These are phyloP conservation scores for Meloidogyne exigua DNA, from an alignment of 1,140 invertebrate genomes.

Conservation along the genomic window DNA sequence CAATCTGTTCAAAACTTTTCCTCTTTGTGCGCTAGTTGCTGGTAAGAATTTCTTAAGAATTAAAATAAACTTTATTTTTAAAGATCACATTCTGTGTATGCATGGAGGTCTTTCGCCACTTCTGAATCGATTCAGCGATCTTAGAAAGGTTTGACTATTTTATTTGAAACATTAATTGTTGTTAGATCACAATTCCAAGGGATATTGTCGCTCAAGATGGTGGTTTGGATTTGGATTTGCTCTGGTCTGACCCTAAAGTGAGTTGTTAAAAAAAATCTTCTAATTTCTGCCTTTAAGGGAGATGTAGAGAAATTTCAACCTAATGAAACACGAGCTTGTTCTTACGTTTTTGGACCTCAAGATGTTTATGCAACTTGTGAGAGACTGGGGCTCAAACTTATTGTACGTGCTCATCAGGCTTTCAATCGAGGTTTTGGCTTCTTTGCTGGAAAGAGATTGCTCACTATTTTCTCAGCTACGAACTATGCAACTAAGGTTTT, in stretches of 20 bases:
- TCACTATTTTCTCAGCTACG: background rate
- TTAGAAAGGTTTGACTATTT: background rate
- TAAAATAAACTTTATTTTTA: background rate
- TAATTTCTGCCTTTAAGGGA: background rate
- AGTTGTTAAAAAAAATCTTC: background rate
- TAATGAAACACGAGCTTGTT: background rate
- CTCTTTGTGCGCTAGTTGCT: background rate
- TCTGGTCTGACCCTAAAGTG: constrained; percentile 17
- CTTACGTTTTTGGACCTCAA: background rate
- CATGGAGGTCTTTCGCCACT: constrained; percentile 10
- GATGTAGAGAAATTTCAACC: background rate
- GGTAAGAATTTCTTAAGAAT: background rate
- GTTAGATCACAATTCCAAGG: background rate
- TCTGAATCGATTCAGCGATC: background rate
- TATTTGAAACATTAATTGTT: background rate
- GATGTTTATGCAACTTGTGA: background rate
- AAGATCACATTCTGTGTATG: constrained; percentile 21
- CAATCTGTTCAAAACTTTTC: background rate
- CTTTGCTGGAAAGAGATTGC: background rate
- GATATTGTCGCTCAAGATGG: background rate
- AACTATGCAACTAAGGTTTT: constrained; percentile 4
- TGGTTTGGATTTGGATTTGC: background rate
- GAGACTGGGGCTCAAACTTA: background rate
- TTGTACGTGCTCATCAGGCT: background rate
- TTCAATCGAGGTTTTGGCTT: background rate